These are phyloP conservation scores for Andrena marginata DNA, from an alignment of 2,888 invertebrate species.

Conservation along the genomic window DNA sequence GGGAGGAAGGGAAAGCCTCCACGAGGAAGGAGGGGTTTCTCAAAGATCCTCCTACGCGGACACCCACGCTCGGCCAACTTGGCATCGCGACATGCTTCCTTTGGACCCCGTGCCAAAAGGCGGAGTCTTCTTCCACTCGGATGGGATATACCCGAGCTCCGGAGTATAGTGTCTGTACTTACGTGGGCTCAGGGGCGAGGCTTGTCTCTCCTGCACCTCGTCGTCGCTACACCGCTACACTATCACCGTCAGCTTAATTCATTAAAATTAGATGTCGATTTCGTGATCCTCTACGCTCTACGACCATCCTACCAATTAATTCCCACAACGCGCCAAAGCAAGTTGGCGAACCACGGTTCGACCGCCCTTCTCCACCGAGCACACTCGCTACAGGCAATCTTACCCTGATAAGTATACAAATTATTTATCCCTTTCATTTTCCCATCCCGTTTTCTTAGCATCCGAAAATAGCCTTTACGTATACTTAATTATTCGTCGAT, in stretches of 20 bases:
- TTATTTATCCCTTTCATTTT: no score
- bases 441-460: no score
- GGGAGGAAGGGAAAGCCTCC: constrained; percentile 64
- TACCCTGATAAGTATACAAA: no score
- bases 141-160: constrained; percentile 25
- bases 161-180: constrained; percentile 29
- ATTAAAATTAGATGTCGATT: constrained; percentile 26
- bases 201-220: constrained; percentile 22
- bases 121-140: constrained; percentile 59
- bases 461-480: no score
- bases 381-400: no score
- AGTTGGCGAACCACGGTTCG: neutral
- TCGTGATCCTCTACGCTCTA: neutral
- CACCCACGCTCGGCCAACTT: constrained; percentile 76
- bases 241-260: constrained; percentile 23
- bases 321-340: neutral
- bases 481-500: no score
- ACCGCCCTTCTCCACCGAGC: no score
- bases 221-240: neutral
- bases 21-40: constrained; percentile 76
- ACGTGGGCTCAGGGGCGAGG: constrained; percentile 43
- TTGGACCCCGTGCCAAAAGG: constrained; percentile 64
- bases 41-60: constrained; percentile 78
- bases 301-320: constrained; percentile 7
- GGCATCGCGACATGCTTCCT: constrained; percentile 51